A percentile compares a stretch with the other conserved stretches of the same genome.
These are phyloP conservation scores for Margaritifera margaritifera DNA, from an alignment of 2,888 invertebrate genomes.

Conservation along the genomic window DNA sequence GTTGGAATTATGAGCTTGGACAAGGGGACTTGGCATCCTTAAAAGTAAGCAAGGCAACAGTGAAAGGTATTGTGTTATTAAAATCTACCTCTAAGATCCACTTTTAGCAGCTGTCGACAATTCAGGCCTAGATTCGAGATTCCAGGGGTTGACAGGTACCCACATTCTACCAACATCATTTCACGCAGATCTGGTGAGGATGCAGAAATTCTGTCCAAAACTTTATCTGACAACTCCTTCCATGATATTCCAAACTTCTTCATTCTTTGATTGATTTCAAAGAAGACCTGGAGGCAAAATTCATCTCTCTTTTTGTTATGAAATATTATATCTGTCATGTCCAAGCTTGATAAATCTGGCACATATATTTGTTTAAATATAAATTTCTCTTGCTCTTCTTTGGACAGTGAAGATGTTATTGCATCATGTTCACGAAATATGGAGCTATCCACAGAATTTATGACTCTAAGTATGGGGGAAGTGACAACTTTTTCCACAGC, in stretches of 20 bases:
- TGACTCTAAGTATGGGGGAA: no score
- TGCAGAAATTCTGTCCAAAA: slow-evolving; percentile 14
- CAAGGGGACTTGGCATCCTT: no score
- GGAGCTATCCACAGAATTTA: no score
- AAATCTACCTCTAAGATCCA: slow-evolving; percentile 39
- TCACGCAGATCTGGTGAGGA: slow-evolving; percentile 25
- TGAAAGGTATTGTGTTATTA: no score
- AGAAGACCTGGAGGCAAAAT: slow-evolving; percentile 35
- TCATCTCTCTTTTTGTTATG: slow-evolving; percentile 24
- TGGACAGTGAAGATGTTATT: no score
- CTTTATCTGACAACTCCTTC: slow-evolving; percentile 35
- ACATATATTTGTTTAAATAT: slow-evolving; percentile 12
- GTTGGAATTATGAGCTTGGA: no score
- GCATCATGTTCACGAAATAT: no score
- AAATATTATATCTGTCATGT: slow-evolving; percentile 32
- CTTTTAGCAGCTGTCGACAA: slow-evolving; percentile 30
- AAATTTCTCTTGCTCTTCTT: no score
- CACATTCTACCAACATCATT: slow-evolving; percentile 40
- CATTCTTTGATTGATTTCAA: slow-evolving; percentile 22
- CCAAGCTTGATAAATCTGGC: slow-evolving; percentile 32
- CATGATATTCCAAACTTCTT: slow-evolving; percentile 37
- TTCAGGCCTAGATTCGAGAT: slow-evolving; percentile 30
- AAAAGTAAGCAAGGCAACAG: no score
- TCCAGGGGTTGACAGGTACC: slow-evolving; percentile 28
- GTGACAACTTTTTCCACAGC: no score